Percentiles rank a stretch among this genome's conserved stretches.
Evolutionary conservation across 2,113 vertebrate species (phyloP).

Genomic region (Xyrauchen texanus): DNA sequence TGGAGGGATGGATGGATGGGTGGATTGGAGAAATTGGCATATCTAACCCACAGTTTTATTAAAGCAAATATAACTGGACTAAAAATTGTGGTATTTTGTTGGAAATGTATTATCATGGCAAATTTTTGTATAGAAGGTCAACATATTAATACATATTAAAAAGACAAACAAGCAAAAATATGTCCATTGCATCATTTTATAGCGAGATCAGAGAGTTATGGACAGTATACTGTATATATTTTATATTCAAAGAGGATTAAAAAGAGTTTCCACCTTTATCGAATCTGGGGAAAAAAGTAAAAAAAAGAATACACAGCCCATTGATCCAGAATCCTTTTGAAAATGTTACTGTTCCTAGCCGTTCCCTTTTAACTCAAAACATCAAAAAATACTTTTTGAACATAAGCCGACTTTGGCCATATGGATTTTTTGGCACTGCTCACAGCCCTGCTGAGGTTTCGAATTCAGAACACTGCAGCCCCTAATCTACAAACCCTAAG

Average conservation of each 20-base stretch:
- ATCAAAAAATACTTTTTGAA: constrained; percentile 47
- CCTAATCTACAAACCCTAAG: constrained; percentile 52
- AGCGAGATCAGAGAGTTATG: background rate
- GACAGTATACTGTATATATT: background rate
- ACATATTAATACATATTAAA: background rate
- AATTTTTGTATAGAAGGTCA: background rate
- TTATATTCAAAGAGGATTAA: background rate
- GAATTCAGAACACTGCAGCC: constrained; percentile 35
- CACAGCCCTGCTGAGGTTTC: constrained; percentile 44
- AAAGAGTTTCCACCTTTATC: constrained; percentile 6
- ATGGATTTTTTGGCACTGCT: constrained; percentile 42
- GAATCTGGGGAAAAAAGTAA: background rate
- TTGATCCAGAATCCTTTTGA: constrained; percentile 24
- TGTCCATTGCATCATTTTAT: constrained; percentile 1
- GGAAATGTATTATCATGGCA: background rate
- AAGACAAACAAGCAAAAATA: background rate
- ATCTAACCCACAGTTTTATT: no score
- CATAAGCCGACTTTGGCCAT: constrained; percentile 46
- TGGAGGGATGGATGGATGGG: no score
- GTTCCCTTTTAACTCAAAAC: constrained; percentile 32
- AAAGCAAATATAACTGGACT: no score
- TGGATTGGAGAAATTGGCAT: no score
- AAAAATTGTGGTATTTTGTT: background rate
- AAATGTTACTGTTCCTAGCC: constrained; percentile 7
- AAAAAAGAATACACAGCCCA: background rate